phyloP scores from a whole-genome alignment of 1,140 invertebrate species.

The Saxidomus purpurata region DNA sequence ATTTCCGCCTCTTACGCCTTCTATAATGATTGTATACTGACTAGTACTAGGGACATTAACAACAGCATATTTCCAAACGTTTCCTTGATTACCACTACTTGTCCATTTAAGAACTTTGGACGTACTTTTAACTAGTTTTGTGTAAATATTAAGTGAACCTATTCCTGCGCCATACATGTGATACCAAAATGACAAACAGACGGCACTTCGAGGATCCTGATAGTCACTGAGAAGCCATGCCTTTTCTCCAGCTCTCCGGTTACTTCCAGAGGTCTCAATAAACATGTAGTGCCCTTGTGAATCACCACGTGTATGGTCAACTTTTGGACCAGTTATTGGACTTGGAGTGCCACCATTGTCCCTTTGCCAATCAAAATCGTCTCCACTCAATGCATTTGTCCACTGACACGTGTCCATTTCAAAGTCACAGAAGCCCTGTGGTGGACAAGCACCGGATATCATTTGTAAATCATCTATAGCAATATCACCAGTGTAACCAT shows the following conservation, averaged over 20 bases:
- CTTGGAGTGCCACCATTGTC: constrained; percentile 76
- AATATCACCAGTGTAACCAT: constrained; percentile 78
- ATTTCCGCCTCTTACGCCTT: constrained; percentile 90
- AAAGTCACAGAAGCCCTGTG: constrained; percentile 81
- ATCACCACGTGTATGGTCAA: constrained; percentile 85
- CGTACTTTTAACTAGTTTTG: constrained; percentile 69
- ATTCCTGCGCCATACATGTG: constrained; percentile 84
- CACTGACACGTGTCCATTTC: constrained; percentile 83
- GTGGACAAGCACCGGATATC: constrained; percentile 76
- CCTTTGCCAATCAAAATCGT: constrained; percentile 83
- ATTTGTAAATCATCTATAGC: constrained; percentile 84
- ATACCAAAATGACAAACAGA: constrained; percentile 83
- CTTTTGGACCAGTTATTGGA: constrained; percentile 77
- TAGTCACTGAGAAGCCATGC: constrained; percentile 81
- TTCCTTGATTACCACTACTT: constrained; percentile 79
- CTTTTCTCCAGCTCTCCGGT: constrained; percentile 70
- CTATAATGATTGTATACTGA: constrained; percentile 88
- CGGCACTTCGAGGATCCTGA: constrained; percentile 39
- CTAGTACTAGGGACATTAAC: constrained; percentile 57
- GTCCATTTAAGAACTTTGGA: constrained; percentile 71
- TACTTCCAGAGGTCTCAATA: constrained; percentile 79
- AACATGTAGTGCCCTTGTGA: constrained; percentile 79
- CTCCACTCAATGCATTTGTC: constrained; percentile 75
- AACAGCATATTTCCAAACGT: constrained; percentile 77
- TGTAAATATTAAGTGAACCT: constrained; percentile 84